These are phyloP conservation scores for Gibbula magus DNA, from an alignment of 2,888 invertebrate species.

Conservation along the genomic window DNA sequence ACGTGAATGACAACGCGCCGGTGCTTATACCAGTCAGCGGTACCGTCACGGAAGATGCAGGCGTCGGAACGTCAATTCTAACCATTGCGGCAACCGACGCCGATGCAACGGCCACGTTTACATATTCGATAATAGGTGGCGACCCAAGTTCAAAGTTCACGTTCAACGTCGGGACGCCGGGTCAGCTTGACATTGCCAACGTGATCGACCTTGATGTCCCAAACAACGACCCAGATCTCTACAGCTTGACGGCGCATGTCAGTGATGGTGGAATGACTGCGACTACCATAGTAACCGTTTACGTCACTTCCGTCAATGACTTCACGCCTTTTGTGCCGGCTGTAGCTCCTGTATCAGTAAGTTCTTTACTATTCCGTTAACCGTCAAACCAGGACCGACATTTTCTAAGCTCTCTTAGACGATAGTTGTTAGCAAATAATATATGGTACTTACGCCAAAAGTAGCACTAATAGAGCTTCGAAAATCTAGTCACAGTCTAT, in stretches of 20 bases:
- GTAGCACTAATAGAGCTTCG: too few relatives aligned
- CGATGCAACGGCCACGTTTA: constrained; percentile 42
- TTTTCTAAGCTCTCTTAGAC: too few relatives aligned
- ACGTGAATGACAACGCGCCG: constrained; percentile 43
- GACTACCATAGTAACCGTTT: constrained; percentile 30
- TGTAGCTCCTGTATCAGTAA: constrained; percentile 68
- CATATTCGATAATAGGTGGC: constrained; percentile 39
- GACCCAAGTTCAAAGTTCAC: constrained; percentile 40
- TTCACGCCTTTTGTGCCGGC: constrained; percentile 30
- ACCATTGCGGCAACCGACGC: constrained; percentile 42
- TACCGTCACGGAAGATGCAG: constrained; percentile 42
- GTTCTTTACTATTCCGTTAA: neutral
- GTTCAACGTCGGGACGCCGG: constrained; percentile 34
- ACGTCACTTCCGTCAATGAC: constrained; percentile 38
- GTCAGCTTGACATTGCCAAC: constrained; percentile 40
- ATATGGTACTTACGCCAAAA: too few relatives aligned
- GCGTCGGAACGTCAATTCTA: constrained; percentile 31
- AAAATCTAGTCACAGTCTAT: too few relatives aligned
- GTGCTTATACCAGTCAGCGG: constrained; percentile 20
- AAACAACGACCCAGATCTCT: constrained; percentile 41
- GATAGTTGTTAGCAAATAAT: too few relatives aligned
- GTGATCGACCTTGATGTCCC: constrained; percentile 31
- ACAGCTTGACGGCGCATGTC: constrained; percentile 42
- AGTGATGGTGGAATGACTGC: constrained; percentile 34
- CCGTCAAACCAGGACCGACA: too few relatives aligned